Percentiles rank a stretch among this genome's conserved stretches.
phyloP scores from a whole-genome alignment of 2,888 invertebrate species.

The Lycocerus yunnanus region DNA sequence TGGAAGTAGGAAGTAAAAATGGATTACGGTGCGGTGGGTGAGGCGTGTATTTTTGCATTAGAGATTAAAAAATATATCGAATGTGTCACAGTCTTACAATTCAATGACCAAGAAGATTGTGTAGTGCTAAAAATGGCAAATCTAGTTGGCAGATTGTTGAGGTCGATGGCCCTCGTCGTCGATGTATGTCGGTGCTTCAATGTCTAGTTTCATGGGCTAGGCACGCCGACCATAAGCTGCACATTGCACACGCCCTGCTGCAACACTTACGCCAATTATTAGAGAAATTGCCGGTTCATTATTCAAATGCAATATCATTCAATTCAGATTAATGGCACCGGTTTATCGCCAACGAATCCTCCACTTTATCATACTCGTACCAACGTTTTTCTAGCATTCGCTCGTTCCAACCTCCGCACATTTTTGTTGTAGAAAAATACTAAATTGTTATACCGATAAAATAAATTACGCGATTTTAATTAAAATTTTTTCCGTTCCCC shows the following conservation, averaged over 20 bases:
- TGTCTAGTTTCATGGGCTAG: slow-evolving; percentile 18
- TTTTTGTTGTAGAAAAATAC: neutral
- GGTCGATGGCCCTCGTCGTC: slow-evolving; percentile 39
- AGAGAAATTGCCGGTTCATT: slow-evolving; percentile 8
- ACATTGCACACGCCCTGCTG: slow-evolving; percentile 28
- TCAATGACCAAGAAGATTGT: slow-evolving; percentile 4
- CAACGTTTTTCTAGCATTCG: neutral
- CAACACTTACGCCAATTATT: slow-evolving; percentile 22
- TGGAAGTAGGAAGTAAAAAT: slow-evolving; percentile 1
- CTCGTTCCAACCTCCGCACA: neutral
- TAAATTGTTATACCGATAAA: neutral
- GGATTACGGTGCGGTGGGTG: neutral
- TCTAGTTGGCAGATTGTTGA: slow-evolving; percentile 38
- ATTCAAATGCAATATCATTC: slow-evolving; percentile 14
- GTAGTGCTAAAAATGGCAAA: slow-evolving; percentile 42
- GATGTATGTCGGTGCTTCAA: slow-evolving; percentile 43
- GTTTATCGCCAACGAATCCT: slow-evolving; percentile 3
- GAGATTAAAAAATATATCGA: neutral
- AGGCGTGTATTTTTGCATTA: neutral
- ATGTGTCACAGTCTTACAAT: neutral
- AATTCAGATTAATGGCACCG: slow-evolving; percentile 16
- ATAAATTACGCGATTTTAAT: neutral
- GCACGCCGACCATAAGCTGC: slow-evolving; percentile 24
- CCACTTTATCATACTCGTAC: neutral
- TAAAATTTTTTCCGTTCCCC: neutral